Percentiles rank a stretch among this genome's conserved stretches.
phyloP scores from a whole-genome alignment of 2,888 invertebrate genomes.

The Vanessa cardui region DNA sequence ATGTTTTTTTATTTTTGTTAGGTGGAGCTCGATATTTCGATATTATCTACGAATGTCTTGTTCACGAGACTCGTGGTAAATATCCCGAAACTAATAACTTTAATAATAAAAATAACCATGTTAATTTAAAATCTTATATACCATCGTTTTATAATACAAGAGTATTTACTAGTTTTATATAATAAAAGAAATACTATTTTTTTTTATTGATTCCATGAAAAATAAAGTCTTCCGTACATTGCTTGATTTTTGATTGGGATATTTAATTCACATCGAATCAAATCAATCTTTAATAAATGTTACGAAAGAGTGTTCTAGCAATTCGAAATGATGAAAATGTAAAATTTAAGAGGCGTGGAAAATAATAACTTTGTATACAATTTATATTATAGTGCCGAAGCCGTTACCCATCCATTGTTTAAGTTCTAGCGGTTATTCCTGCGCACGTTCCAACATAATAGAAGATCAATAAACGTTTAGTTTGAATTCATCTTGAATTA shows the following conservation, averaged over 20 bases:
- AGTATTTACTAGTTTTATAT: too few relatives aligned
- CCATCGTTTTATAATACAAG: too few relatives aligned
- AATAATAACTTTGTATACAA: constrained; percentile 70
- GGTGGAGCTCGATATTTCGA: too few relatives aligned
- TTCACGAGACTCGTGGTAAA: too few relatives aligned
- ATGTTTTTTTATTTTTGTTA: too few relatives aligned
- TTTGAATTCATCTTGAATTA: constrained; percentile 29
- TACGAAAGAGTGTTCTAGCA: constrained; percentile 33
- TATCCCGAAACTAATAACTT: too few relatives aligned
- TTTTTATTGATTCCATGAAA: too few relatives aligned
- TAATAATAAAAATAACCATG: too few relatives aligned
- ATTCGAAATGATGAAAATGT: constrained; percentile 52
- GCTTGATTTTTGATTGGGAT: background rate
- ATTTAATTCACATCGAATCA: background rate
- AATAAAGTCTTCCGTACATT: too few relatives aligned
- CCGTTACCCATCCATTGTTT: constrained; percentile 65
- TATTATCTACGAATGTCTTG: too few relatives aligned
- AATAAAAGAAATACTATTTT: too few relatives aligned
- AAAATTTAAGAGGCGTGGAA: constrained; percentile 58
- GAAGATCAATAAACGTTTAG: constrained; percentile 45
- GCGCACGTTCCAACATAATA: constrained; percentile 52
- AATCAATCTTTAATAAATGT: constrained; percentile 3
- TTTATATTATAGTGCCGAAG: constrained; percentile 67
- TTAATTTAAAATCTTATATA: too few relatives aligned
- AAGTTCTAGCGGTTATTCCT: constrained; percentile 54